Percentiles rank a stretch among this genome's conserved stretches.
phyloP scores from a whole-genome alignment of 2,113 vertebrate species.

The Thalassoma bifasciatum region DNA sequence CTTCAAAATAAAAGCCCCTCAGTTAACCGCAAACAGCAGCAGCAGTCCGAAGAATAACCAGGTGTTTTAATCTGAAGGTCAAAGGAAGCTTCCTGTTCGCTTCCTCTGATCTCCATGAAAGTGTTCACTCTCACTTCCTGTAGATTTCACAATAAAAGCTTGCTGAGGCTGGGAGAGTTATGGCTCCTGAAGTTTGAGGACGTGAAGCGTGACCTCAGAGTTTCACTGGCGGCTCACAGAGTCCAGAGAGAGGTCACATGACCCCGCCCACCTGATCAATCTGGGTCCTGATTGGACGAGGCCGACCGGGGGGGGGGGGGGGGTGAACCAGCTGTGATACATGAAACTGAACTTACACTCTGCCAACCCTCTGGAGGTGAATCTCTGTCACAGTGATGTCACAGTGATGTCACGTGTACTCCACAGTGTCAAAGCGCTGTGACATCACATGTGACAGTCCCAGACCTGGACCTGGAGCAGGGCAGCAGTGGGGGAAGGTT shows the following conservation, averaged over 20 bases:
- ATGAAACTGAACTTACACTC: background rate
- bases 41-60: background rate
- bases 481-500: background rate
- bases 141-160: background rate
- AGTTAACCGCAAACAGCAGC: background rate
- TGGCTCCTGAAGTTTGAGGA: background rate
- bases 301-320: too few relatives aligned
- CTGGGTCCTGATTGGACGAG: too few relatives aligned
- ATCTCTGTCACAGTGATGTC: too few relatives aligned
- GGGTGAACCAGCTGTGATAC: too few relatives aligned
- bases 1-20: slow-evolving; percentile 7
- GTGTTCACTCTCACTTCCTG: background rate
- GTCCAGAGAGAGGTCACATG: too few relatives aligned
- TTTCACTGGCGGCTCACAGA: background rate
- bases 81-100: too few relatives aligned
- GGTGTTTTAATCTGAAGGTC: too few relatives aligned
- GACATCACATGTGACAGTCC: background rate
- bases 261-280: too few relatives aligned
- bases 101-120: too few relatives aligned
- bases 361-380: background rate
- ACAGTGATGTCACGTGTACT: too few relatives aligned
- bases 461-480: too few relatives aligned
- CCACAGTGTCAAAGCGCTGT: background rate
- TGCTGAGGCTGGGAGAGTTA: background rate
- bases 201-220: background rate